phyloP scores from a whole-genome alignment of 2,888 invertebrate species.

The Scaptomyza cyrtandrae region DNA sequence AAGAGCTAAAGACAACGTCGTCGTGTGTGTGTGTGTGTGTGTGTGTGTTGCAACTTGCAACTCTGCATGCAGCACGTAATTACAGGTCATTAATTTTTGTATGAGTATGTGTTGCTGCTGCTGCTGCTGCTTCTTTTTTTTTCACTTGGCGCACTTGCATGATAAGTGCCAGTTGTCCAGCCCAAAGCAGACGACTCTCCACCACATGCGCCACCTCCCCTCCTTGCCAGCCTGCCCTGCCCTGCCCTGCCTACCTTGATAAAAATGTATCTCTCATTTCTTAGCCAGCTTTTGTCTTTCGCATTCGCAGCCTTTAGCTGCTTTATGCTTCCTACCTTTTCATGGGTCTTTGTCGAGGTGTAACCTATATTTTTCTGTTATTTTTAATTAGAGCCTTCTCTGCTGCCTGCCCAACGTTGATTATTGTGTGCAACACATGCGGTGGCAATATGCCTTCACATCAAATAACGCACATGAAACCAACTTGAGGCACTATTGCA shows the following conservation, averaged over 20 bases:
- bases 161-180: constrained; percentile 73
- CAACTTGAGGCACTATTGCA: constrained; percentile 46
- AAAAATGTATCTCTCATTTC: constrained; percentile 60
- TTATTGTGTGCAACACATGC: constrained; percentile 50
- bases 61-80: constrained; percentile 59
- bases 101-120: constrained; percentile 21
- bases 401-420: constrained; percentile 52
- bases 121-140: constrained; percentile 36
- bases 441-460: constrained; percentile 33
- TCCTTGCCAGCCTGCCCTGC: too few species aligned
- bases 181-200: constrained; percentile 45
- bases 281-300: constrained; percentile 16
- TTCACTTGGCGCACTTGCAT: constrained; percentile 69
- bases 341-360: constrained; percentile 58
- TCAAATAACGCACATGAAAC: constrained; percentile 30
- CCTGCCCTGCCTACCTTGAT: too few species aligned
- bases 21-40: too few species aligned
- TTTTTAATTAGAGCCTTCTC: constrained; percentile 67
- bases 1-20: constrained; percentile 3
- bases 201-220: neutral
- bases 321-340: neutral
- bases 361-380: constrained; percentile 69
- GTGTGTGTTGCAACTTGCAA: constrained; percentile 16
- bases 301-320: neutral
- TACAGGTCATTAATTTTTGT: constrained; percentile 71